These are phyloP conservation scores for Lacerta viridis DNA, from an alignment of 2,797 vertebrate genomes.

Conservation along the genomic window DNA sequence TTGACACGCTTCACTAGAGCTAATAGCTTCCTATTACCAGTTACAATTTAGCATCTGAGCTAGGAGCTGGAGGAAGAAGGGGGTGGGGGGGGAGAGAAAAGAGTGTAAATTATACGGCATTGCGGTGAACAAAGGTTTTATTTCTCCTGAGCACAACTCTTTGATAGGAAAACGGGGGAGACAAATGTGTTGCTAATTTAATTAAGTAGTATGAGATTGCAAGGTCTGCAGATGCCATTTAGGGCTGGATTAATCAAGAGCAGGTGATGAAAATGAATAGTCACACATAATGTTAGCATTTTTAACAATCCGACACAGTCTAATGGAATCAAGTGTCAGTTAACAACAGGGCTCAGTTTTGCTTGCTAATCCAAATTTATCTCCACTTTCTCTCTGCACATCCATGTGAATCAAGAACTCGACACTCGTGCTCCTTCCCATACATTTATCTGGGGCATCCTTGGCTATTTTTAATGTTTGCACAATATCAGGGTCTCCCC, in stretches of 20 bases:
- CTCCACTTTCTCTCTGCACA: slow-evolving; percentile 59
- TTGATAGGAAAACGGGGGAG: slow-evolving; percentile 85
- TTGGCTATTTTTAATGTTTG: slow-evolving; percentile 68
- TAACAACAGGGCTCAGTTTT: slow-evolving; percentile 76
- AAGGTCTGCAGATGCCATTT: slow-evolving; percentile 82
- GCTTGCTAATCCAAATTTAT: slow-evolving; percentile 77
- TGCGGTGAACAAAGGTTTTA: slow-evolving; percentile 83
- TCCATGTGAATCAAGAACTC: slow-evolving; percentile 64
- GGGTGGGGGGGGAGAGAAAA: slow-evolving; percentile 58
- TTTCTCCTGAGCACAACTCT: slow-evolving; percentile 84
- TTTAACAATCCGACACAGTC: slow-evolving; percentile 82
- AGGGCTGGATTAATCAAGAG: slow-evolving; percentile 84
- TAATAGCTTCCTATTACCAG: slow-evolving; percentile 84
- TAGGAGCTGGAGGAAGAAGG: slow-evolving; percentile 78
- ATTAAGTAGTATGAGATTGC: slow-evolving; percentile 86
- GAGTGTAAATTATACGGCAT: slow-evolving; percentile 82
- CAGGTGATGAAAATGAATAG: slow-evolving; percentile 84
- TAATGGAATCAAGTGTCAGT: slow-evolving; percentile 79
- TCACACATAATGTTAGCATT: slow-evolving; percentile 83
- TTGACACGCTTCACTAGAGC: slow-evolving; percentile 79
- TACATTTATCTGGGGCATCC: slow-evolving; percentile 63
- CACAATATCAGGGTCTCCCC: slow-evolving; percentile 2
- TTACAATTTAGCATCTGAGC: slow-evolving; percentile 83
- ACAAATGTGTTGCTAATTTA: slow-evolving; percentile 89
- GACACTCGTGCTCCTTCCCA: slow-evolving; percentile 41